phyloP scores from a whole-genome alignment of 1,140 invertebrate species.

The Telenomus remus region DNA sequence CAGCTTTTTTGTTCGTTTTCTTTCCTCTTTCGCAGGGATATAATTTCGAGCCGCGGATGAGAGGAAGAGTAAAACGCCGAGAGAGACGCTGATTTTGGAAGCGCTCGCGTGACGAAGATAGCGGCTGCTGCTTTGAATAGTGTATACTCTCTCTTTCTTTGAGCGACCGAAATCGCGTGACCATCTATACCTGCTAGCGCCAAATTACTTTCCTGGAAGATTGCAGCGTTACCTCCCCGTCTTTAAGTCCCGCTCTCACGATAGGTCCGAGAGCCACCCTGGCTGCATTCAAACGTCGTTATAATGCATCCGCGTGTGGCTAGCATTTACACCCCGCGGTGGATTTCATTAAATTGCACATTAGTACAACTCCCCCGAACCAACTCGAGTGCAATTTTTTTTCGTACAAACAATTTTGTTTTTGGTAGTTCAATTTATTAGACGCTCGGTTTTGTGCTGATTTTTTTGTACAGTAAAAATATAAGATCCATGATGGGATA shows the following conservation, averaged over 20 bases:
- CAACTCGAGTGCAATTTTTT: constrained; percentile 3
- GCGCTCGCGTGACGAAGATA: constrained; percentile 9
- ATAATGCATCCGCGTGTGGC: constrained; percentile 11
- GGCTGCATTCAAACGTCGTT: constrained; percentile 47
- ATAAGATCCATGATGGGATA: too few relatives aligned
- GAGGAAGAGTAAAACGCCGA: constrained; percentile 46
- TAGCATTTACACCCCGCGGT: constrained; percentile 28
- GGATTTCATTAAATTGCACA: constrained; percentile 33
- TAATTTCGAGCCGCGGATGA: constrained; percentile 47
- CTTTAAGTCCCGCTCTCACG: constrained; percentile 54
- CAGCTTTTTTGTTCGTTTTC: constrained; percentile 19
- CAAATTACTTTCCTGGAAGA: constrained; percentile 70
- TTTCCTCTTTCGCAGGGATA: constrained; percentile 45
- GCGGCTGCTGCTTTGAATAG: constrained; percentile 44
- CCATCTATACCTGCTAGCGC: constrained; percentile 66
- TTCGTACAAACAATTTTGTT: constrained; percentile 6
- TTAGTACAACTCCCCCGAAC: neutral
- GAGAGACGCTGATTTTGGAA: constrained; percentile 10
- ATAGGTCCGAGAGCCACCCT: constrained; percentile 42
- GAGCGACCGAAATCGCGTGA: constrained; percentile 66
- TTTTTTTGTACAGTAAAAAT: too few relatives aligned
- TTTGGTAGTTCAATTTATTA: neutral
- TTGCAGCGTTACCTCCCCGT: constrained; percentile 59
- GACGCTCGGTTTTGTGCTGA: neutral
- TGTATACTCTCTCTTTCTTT: constrained; percentile 54